Evolutionary conservation across 2,113 vertebrate genomes (phyloP).

Genomic region (Oncorhynchus mykiss): DNA sequence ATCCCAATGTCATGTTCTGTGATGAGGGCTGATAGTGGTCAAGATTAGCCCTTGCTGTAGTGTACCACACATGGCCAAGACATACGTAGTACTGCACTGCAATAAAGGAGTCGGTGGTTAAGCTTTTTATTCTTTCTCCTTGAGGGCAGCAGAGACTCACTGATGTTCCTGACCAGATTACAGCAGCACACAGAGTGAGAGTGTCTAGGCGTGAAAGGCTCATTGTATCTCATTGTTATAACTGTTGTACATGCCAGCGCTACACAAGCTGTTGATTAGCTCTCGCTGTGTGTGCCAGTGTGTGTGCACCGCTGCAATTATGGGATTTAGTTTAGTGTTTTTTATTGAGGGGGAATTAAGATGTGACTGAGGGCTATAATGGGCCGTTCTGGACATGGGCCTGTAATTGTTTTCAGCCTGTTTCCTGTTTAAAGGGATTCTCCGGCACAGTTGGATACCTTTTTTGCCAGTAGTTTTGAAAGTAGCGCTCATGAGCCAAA

Average conservation of each 20-base stretch:
- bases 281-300: conserved; percentile 49
- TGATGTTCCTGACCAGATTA: conserved; percentile 42
- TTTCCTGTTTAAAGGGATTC: conserved; percentile 36
- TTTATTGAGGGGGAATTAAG: conserved; percentile 5
- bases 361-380: conserved; percentile 23
- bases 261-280: conserved; percentile 61
- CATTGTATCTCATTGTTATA: conserved; percentile 49
- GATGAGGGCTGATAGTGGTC: not conserved
- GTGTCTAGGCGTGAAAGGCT: conserved; percentile 28
- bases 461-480: too few species aligned
- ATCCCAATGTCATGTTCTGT: not conserved
- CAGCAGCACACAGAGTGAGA: not conserved
- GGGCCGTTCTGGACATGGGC: conserved; percentile 10
- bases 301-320: conserved; percentile 56
- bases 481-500: too few species aligned
- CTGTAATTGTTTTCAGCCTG: conserved; percentile 43
- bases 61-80: not conserved
- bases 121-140: conserved; percentile 38
- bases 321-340: conserved; percentile 43
- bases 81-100: not conserved
- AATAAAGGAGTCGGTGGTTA: conserved; percentile 38
- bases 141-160: conserved; percentile 56
- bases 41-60: not conserved
- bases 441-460: not conserved
- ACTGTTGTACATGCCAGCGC: conserved; percentile 56